Base-by-base conservation (phyloP, 2,113 vertebrate species). In the Chlamydotis undulata region DNA sequence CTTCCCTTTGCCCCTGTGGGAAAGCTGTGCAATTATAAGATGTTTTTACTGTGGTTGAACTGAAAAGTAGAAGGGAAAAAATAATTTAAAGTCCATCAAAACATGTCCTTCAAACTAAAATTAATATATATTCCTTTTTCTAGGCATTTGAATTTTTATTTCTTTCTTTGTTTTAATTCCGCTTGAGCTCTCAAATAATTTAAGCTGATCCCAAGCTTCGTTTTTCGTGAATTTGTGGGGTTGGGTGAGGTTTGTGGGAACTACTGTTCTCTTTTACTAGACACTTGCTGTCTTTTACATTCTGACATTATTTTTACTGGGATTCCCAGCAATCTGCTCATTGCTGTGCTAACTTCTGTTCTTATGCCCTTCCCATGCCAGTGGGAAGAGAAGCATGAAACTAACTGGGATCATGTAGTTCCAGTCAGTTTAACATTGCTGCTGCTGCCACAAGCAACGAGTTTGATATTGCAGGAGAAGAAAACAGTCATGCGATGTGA, bases 381-480 rank as follows among this genome's bases (percentile, higher is more conserved):
- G 45, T 25, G 61, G 64, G 39, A 93, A 94, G 45, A 63, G 45
- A 75, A 92, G 73, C 63, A 53, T 69, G 71, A 86, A 83, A 76
- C 86, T 87, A 90, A 79, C 64, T 73, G 73, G 68, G 12, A 71
- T 93, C 73, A 12, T 7, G 6, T 57, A 45, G 78, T 94, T 91
- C 90, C 64, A 92, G 49, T 87, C 73, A 78, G 68, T 93, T 89
- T 89, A 90, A 81, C 79, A 71, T 64, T 68, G 47, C 37, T 86
- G 55, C 59, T 67, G 16, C 67, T 78, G 73, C 76, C 90, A 89
- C 79, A 60, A 84, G 83, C 79, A 71, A 79, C 13, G 3, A 15
- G 57, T 69, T 90, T 81, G 90, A 17, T 68, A 59, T 28, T 52
- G 17, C 28, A 70, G 67, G 11, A 69, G 65, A 77, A 73, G 26